Evolutionary conservation across 2,113 vertebrate genomes (phyloP).

Genomic region (Dryoscopus gambensis): DNA sequence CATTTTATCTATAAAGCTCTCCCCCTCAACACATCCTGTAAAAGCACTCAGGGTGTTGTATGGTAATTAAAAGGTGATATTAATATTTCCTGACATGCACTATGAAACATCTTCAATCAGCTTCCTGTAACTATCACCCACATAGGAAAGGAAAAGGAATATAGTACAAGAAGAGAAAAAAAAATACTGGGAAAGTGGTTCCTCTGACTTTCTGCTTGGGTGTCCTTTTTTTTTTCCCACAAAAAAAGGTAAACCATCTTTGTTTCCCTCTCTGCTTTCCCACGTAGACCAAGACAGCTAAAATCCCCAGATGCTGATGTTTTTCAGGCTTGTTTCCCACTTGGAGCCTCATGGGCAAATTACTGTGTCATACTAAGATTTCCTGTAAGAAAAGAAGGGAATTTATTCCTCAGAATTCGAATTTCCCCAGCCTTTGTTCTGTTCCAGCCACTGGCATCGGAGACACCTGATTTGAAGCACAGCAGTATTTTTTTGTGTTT

Average conservation of each 20-base stretch:
- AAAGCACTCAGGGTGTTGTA: neutral
- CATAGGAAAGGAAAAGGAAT: neutral
- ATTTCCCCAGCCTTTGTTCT: neutral
- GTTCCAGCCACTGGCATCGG: neutral
- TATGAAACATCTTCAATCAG: neutral
- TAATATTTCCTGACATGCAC: constrained; percentile 21
- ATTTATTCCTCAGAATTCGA: neutral
- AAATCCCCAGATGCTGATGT: constrained; percentile 23
- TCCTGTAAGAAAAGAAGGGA: neutral
- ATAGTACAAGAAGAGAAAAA: neutral
- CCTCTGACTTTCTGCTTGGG: neutral
- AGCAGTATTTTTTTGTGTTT: neutral
- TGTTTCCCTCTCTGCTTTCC: neutral
- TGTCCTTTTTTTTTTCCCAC: neutral
- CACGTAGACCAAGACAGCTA: neutral
- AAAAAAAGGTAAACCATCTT: neutral
- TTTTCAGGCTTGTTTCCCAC: constrained; percentile 40
- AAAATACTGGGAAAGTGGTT: neutral
- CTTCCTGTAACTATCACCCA: neutral
- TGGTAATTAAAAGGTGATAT: constrained; percentile 43
- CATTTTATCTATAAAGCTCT: neutral
- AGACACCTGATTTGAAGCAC: neutral
- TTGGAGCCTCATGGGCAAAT: constrained; percentile 5
- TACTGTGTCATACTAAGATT: constrained; percentile 3
- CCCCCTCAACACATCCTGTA: neutral